Base-by-base conservation (phyloP, 2,113 vertebrate genomes). In the Neopipo cinnamomea region DNA sequence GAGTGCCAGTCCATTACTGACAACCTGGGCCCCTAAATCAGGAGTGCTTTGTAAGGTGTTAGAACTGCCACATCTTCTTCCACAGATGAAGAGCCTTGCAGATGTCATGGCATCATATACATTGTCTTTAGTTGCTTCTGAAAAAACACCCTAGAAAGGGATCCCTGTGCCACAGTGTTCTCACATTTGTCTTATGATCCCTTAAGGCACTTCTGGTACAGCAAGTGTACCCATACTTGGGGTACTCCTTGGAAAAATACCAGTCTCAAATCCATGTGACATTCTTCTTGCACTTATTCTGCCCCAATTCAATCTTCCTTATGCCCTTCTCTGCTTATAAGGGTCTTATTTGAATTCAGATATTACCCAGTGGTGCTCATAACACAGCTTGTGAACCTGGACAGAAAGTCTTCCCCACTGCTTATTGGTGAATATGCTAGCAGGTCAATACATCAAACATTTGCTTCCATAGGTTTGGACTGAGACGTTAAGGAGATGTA, bases 391-490 rank as follows among this genome's bases (percentile, higher is more conserved):
- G 33, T 63, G 39, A 86, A 46, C 22, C 28, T 31, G 8, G 49
- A 41, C 22, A 49, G 30, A 39, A 75, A 31, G 11, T 33, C 17
- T 30, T 88, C 16, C 8, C 42, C 9, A 17, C 30, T 47, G 63
- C 35, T 81, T 68, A 0, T 0, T 24, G 20, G 30, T 76, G 37
- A 42, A 37, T 42, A 8, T 18, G 11, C 5, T 14, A 9, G 13
- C 20, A 39, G 31, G 20, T 73, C 16, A 82, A 68, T 76, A 46
- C 17, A 47, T 78, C 23, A 67, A 30, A 17, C 14, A 4, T 56
- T 62, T 73, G 11, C 18, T 82, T 92, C 35, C 33, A 2, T 47
- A 31, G 11, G 6, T 82, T 71, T 78, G 47, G 31, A 46, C 39
- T 59, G 47, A 56, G 20, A 3, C 2, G 0, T 47, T 73, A 33